Percentiles rank a stretch among this genome's conserved stretches.
phyloP scores from a whole-genome alignment of 2,113 vertebrate genomes.

The Brachyhypopomus occidentalis region DNA sequence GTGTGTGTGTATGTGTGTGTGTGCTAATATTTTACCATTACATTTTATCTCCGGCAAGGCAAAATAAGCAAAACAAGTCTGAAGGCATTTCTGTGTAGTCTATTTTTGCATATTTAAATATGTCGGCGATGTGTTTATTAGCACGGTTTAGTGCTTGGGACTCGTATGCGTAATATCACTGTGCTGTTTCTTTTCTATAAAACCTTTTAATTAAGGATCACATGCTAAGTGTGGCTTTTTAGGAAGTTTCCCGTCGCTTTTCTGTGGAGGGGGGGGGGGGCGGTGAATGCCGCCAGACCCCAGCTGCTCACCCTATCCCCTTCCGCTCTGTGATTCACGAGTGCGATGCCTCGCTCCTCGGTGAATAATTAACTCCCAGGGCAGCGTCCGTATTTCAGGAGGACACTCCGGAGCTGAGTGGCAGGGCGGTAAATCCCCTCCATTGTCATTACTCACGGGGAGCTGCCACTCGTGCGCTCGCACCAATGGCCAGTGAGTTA shows the following conservation, averaged over 20 bases:
- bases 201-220: neutral
- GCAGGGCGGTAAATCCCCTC: conserved; percentile 68
- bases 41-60: neutral
- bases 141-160: neutral
- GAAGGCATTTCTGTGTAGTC: neutral
- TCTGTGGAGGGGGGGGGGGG: neutral
- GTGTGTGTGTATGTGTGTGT: too few species aligned
- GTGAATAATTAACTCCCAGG: conserved; percentile 67
- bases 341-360: conserved; percentile 63
- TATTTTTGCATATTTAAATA: conserved; percentile 15
- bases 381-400: conserved; percentile 44
- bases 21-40: conserved; percentile 13
- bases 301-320: conserved; percentile 20
- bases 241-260: conserved; percentile 2
- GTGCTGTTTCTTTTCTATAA: neutral
- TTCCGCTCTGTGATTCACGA: conserved; percentile 66
- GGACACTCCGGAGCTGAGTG: conserved; percentile 52
- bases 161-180: conserved; percentile 8
- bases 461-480: conserved; percentile 39
- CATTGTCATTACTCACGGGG: conserved; percentile 73
- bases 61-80: neutral
- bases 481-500: conserved; percentile 62
- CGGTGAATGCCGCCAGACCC: conserved; percentile 51
- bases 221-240: conserved; percentile 18
- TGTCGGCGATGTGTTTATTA: neutral